A percentile compares a stretch with the other conserved stretches of the same genome.
Conservation (phyloP, 2,888 invertebrate genomes). For the Chirona hameri region DNA sequence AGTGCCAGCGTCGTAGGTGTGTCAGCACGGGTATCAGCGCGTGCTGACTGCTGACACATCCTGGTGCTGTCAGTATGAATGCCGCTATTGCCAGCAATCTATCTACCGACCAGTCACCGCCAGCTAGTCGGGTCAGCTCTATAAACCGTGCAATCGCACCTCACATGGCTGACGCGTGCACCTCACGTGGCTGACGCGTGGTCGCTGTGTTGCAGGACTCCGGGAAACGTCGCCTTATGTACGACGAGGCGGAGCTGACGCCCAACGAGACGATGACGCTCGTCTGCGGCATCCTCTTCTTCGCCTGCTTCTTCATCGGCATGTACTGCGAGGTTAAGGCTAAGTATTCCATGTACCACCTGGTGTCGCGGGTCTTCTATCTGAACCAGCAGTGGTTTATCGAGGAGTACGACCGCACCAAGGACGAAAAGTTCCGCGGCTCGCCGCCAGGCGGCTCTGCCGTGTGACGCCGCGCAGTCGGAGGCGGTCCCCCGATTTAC, state of each 20-base stretch:
- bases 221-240: conserved; percentile 40
- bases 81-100: too few species aligned
- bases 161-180: not conserved
- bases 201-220: conserved; percentile 44
- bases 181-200: too few species aligned
- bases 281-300: conserved; percentile 54
- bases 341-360: conserved; percentile 50
- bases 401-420: conserved; percentile 38
- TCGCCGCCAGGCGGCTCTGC: not conserved
- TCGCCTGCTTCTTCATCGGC: conserved; percentile 55
- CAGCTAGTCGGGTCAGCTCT: too few species aligned
- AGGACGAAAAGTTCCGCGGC: conserved; percentile 34
- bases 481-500: too few species aligned
- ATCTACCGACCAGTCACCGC: too few species aligned
- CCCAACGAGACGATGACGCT: conserved; percentile 53
- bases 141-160: too few species aligned
- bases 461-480: conserved; percentile 5
- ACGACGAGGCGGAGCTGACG: conserved; percentile 48
- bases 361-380: conserved; percentile 47
- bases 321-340: conserved; percentile 56
- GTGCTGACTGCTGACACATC: too few species aligned
- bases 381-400: conserved; percentile 51
- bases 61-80: too few species aligned
- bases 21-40: too few species aligned
- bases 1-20: too few species aligned